Evolutionary conservation across 2,113 vertebrate genomes (phyloP).

Genomic region (Calyptommatus sinebrachiatus): DNA sequence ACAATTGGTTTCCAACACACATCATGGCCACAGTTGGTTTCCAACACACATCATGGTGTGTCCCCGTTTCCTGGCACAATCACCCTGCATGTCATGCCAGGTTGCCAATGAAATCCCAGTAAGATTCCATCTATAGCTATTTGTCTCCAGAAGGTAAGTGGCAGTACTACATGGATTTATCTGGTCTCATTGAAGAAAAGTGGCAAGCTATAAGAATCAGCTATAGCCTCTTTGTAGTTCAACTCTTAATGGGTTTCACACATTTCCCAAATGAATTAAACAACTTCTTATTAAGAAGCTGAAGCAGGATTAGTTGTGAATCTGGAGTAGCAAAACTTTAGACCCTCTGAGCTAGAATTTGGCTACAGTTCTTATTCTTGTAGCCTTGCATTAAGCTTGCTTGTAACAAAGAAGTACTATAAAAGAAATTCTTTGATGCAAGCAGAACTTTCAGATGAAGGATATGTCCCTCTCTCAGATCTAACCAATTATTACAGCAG

Average conservation of each 20-base stretch:
- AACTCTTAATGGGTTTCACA: conserved; percentile 11
- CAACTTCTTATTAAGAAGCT: conserved; percentile 8
- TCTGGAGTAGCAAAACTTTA: neutral
- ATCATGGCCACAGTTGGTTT: too few relatives aligned
- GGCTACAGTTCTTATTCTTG: neutral
- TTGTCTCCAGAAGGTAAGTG: neutral
- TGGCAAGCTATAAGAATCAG: neutral
- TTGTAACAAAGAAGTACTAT: neutral
- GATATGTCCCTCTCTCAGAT: neutral
- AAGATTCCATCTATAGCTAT: neutral
- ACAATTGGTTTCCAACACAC: too few relatives aligned
- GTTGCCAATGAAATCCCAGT: neutral
- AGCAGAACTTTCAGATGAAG: neutral
- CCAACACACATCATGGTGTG: too few relatives aligned
- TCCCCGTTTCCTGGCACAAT: too few relatives aligned
- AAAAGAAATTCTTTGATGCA: neutral
- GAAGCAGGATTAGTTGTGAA: neutral
- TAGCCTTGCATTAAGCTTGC: neutral
- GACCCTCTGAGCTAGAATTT: neutral
- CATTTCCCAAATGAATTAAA: conserved; percentile 19
- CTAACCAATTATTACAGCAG: neutral
- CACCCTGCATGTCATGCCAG: too few relatives aligned
- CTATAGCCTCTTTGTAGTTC: neutral
- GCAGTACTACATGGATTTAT: neutral
- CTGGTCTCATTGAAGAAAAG: neutral